Base-by-base conservation (phyloP, 2,888 invertebrate species). In the Acrobasis consociella region DNA sequence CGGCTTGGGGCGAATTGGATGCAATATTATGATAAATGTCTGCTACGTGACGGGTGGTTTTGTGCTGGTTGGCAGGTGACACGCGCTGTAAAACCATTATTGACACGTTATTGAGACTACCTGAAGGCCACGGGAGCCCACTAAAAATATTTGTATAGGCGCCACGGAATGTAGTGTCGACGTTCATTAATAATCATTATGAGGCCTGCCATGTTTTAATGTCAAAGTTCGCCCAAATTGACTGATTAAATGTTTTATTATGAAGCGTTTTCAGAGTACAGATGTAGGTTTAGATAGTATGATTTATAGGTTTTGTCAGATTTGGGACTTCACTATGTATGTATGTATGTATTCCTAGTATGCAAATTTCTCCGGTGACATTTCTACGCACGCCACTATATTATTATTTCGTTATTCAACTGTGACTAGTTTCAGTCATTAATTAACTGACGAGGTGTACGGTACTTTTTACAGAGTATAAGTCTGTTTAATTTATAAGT, bases 21-120 rank as follows among this genome's bases (percentile, higher is more conserved):
- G 74, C 75, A 78, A 81, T 66, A 76, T 85, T 82, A 82, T 86
- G 84, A 88, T 87, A 85, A 85, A 87, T 88, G 81, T 82, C 75
- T 70, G 66, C 67, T 66, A 70, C 72, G 76, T 86, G 86, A 86
- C 84, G 83, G 82, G 82, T 81, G 78, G 80, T 80, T 83, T 83
- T 82, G 76, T 77, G 71, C 71, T 63, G 62, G 74, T 67, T 71
- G 73, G 64, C 65, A 67, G 67, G 71, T 63, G 69, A 68, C 73
- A 70, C 72, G 66, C 73, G 74, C 67, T 74, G 70, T 73, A 73
- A 73, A 70, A 75, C 76, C 76, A 70, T 78, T 81, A 83, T 82
- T 84, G 85, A 83, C 80, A 81, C 75, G 77, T 83, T 84, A 87
- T 85, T 82, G 83, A 85, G 82, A 81, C 46, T 46, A n/a, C 46